Conservation (phyloP, 2,888 invertebrate genomes). For the Pemphredon lugubris region DNA sequence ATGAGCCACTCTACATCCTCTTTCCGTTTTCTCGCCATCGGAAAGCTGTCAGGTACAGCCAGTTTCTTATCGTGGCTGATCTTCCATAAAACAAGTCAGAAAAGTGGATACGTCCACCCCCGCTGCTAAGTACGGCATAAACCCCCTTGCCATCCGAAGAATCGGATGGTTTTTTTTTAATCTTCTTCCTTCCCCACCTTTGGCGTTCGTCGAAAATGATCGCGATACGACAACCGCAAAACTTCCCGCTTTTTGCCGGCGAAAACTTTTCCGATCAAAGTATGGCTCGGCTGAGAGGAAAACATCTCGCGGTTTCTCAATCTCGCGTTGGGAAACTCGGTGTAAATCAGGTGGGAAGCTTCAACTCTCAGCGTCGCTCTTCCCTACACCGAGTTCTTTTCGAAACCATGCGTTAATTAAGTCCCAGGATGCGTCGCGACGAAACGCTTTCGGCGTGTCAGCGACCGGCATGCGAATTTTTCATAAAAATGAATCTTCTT, state of each 20-base stretch:
- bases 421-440: too few relatives aligned
- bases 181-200: constrained; percentile 17
- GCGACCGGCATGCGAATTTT: too few relatives aligned
- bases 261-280: constrained; percentile 52
- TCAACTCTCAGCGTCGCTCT: too few relatives aligned
- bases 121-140: constrained; percentile 17
- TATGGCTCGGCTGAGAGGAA: too few relatives aligned
- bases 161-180: constrained; percentile 34
- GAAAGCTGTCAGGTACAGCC: constrained; percentile 59
- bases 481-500: too few relatives aligned
- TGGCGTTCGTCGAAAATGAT: constrained; percentile 48
- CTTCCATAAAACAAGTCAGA: constrained; percentile 57
- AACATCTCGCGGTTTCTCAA: too few relatives aligned
- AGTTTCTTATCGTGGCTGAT: constrained; percentile 57
- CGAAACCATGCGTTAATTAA: too few relatives aligned
- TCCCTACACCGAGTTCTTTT: too few relatives aligned
- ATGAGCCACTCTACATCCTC: constrained; percentile 43
- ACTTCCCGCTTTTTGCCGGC: constrained; percentile 8
- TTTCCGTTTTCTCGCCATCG: constrained; percentile 51
- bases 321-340: too few relatives aligned
- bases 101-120: constrained; percentile 30
- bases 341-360: too few relatives aligned
- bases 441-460: too few relatives aligned
- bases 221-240: constrained; percentile 20
- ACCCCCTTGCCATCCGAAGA: constrained; percentile 22